Conservation (phyloP, 1,140 invertebrate species). For the Hestina assimilis region DNA sequence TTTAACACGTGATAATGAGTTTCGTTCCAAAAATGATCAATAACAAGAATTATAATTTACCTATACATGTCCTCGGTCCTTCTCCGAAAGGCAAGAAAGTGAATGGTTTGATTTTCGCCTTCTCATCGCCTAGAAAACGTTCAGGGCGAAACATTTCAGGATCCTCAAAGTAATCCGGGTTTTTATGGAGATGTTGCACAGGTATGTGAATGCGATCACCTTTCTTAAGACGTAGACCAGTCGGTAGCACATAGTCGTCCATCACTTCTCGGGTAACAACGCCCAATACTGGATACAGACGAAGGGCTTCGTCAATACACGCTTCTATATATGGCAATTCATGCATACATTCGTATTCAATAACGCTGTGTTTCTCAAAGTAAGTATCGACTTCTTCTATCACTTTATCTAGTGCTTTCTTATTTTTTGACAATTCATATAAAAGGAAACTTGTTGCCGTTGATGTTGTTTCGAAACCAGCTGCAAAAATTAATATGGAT, state of each 20-base stretch:
- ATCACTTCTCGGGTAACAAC: slow-evolving; percentile 32
- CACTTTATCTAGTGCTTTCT: slow-evolving; percentile 20
- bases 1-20: too few relatives aligned
- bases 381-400: slow-evolving; percentile 36
- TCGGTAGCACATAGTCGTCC: slow-evolving; percentile 29
- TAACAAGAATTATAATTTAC: slow-evolving; percentile 18
- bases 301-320: slow-evolving; percentile 29
- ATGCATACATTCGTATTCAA: slow-evolving; percentile 28
- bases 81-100: slow-evolving; percentile 39
- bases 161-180: slow-evolving; percentile 31
- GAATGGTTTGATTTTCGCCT: slow-evolving; percentile 28
- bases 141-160: slow-evolving; percentile 32
- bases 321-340: slow-evolving; percentile 31
- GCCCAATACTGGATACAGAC: slow-evolving; percentile 31
- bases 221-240: slow-evolving; percentile 28
- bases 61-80: slow-evolving; percentile 37
- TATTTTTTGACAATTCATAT: slow-evolving; percentile 31
- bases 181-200: slow-evolving; percentile 24
- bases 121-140: slow-evolving; percentile 33
- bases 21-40: neutral
- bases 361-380: slow-evolving; percentile 14
- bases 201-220: slow-evolving; percentile 36
- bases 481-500: slow-evolving; percentile 31
- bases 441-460: slow-evolving; percentile 27
- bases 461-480: slow-evolving; percentile 39